Base-by-base conservation (phyloP, 2,888 invertebrate genomes). In the Belgica antarctica region DNA sequence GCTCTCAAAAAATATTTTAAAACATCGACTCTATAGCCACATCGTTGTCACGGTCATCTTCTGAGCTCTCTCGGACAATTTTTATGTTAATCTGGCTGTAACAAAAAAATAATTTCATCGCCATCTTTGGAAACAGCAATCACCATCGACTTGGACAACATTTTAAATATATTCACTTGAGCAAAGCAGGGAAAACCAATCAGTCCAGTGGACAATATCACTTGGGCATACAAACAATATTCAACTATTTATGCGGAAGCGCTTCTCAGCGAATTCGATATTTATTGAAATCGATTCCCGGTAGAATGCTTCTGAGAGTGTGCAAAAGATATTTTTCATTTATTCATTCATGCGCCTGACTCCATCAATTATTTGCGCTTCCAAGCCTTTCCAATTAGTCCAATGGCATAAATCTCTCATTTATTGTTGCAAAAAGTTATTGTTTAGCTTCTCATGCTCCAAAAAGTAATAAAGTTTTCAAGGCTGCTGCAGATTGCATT, bases 341-440 rank as follows among this genome's bases (percentile, higher is more conserved):
- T 59, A 10, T 27, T 15, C 19, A 59, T 59, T 59, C 27, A 19
- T 59, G 22, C 59, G 27, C n/a, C 15, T 22, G 22, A 27, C 27
- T 7, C 12, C 59, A 25, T 59, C 59, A 59, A 59, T 59, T 59
- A 59, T 15, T 8, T 59, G 2, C 8, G n/a, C 22, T 65, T 28
- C 8, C 19, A 52, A 25, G 25, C 46, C 25, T 46, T 65, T 65
- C 65, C 46, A 65, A 65, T 65, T 47, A 65, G 47, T 62, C 31
- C 59, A 59, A 59, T 52, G 52, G 59, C 52, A 22, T 27, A 59
- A 52, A 15, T 19, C 52, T 4, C 52, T 2, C 3, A 12, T 3
- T n/a, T 25, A 59, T 59, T 59, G 25, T 12, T 46, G 8, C 46
- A n/a, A 12, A 27, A 27, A 2, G 59, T 36, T 17, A 62, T 62